Conservation (phyloP, 2,888 invertebrate species). For the Lobophora halterata region DNA sequence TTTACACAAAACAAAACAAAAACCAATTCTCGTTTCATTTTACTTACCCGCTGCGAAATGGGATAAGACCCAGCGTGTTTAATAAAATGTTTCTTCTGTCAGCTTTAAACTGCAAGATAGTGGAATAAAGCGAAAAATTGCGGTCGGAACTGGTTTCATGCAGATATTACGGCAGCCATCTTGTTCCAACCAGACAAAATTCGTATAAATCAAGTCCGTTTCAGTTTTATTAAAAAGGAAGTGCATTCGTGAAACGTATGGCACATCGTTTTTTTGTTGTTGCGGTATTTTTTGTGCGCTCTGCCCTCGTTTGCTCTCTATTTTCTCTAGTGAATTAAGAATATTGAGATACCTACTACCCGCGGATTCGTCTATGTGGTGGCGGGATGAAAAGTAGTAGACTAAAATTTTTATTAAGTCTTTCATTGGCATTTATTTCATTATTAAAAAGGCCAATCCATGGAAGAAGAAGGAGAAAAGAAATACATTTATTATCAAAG, state of each 20-base stretch:
- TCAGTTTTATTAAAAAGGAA: slow-evolving; percentile 61
- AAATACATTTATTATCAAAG: no score
- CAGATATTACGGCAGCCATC: slow-evolving; percentile 65
- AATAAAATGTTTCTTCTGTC: slow-evolving; percentile 47
- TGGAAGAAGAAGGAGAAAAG: no score
- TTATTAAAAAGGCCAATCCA: no score
- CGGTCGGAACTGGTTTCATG: slow-evolving; percentile 48
- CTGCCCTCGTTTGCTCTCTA: slow-evolving; percentile 5
- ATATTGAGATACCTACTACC: no score
- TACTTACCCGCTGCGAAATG: slow-evolving; percentile 25
- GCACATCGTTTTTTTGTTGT: slow-evolving; percentile 26
- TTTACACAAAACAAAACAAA: slow-evolving; percentile 9
- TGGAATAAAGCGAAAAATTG: slow-evolving; percentile 56
- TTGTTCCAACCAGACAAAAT: slow-evolving; percentile 62
- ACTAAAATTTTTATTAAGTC: no score
- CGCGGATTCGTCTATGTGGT: no score
- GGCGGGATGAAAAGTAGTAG: no score
- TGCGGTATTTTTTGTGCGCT: slow-evolving; percentile 7
- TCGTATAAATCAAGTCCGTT: slow-evolving; percentile 61
- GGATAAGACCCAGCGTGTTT: slow-evolving; percentile 32
- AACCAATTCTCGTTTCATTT: slow-evolving; percentile 22
- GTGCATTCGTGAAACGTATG: slow-evolving; percentile 39
- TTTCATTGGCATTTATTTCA: no score
- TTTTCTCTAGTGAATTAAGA: no score
- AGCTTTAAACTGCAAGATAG: slow-evolving; percentile 48